Evolutionary conservation across 2,797 vertebrate species (phyloP).

Genomic region (Lepidocolaptes lacrymiger): DNA sequence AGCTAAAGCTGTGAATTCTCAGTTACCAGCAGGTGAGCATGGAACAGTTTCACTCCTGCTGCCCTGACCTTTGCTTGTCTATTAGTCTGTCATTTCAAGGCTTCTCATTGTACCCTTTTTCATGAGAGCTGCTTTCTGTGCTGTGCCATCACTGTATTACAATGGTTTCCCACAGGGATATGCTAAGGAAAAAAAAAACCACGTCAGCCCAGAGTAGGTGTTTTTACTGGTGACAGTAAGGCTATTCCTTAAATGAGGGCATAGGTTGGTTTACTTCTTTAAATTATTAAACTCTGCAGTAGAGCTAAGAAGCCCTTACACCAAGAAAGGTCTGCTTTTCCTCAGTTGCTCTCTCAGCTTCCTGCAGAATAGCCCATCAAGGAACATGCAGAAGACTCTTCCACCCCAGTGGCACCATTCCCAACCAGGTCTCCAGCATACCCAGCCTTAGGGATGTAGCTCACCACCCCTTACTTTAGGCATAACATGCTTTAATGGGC

Average conservation of each 20-base stretch:
- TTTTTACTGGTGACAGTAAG: not conserved
- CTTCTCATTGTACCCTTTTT: not conserved
- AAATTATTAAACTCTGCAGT: not conserved
- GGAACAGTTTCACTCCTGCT: not conserved
- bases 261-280: not conserved
- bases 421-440: not conserved
- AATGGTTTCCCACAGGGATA: not conserved
- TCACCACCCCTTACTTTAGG: not conserved
- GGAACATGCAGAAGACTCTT: not conserved
- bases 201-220: not conserved
- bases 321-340: not conserved
- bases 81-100: not conserved
- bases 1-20: not conserved
- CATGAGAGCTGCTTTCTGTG: not conserved
- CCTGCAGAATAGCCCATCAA: not conserved
- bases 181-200: not conserved
- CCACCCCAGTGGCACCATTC: not conserved
- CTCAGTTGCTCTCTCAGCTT: not conserved
- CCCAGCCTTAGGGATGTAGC: not conserved
- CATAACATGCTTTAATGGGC: accelerated
- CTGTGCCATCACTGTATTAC: not conserved
- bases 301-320: not conserved
- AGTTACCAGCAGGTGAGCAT: not conserved
- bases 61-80: not conserved
- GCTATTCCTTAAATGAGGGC: not conserved